Evolutionary conservation across 1,140 invertebrate genomes (phyloP), one percentile per base, ranked within the genome.

Genomic region (Eulimnadia texana): DNA sequence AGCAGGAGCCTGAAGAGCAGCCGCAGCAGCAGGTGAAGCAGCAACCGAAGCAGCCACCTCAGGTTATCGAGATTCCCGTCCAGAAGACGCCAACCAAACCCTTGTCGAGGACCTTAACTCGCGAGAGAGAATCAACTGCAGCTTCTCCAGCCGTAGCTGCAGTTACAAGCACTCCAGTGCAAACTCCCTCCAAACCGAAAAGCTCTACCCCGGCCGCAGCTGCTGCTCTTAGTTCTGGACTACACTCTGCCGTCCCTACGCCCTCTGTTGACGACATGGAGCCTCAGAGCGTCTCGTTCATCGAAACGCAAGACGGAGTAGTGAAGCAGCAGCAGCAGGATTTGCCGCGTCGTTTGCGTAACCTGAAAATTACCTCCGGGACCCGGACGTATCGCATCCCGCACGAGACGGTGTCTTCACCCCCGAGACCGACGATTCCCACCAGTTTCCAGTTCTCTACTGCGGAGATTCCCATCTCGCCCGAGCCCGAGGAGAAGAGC

Each of bases 221-320:
- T n/a, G n/a, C n/a, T n/a, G n/a, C n/a, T n/a, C n/a, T n/a, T 3
- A 11, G 20, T 11, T 28, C 73, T 66, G 69, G 76, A 3, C 73
- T 77, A 11, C 81, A 83, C 64, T 77, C 77, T 11, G 78, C 80
- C 11, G 76, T 84, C 56, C 79, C 80, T 61, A 76, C 80, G 61
- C 81, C 84, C 63, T 73, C 84, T 66, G 79, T 78, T 50, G 85
- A 88, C 70, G 86, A 88, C 66, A 88, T 90, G 86, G 88, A 90
- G 68, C 89, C 89, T 9, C 89, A 93, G 72, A 90, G 86, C 76
- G 90, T 92, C 66, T 92, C 88, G 28, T 93, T 92, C 69, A 91
- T 91, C 66, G 88, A 88, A 72, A 83, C 82, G 70, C 75, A 42
- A 13, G 28, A 72, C 75, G 70, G 70, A 60, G 58, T 70, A 72